Conservation (phyloP, 2,113 vertebrate genomes). For the Paramisgurnus dabryanus region DNA sequence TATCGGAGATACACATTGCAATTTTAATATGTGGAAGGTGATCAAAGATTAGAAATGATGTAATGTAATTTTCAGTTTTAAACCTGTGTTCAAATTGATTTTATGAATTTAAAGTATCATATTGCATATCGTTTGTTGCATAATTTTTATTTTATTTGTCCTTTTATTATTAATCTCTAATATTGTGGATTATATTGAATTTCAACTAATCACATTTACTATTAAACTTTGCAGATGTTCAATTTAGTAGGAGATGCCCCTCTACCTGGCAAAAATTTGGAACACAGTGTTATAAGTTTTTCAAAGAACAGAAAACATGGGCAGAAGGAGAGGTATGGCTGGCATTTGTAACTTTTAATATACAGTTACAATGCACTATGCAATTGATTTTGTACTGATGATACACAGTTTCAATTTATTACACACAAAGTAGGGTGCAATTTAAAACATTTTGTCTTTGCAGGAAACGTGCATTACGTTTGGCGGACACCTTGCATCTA, state of each 20-base stretch:
- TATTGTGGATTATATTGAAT: not conserved
- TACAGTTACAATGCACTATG: not conserved
- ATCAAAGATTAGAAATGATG: no score
- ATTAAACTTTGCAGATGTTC: not conserved
- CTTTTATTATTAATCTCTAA: not conserved
- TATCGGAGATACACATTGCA: no score
- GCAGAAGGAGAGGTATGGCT: constrained; percentile 30
- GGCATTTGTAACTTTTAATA: not conserved
- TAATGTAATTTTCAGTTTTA: no score
- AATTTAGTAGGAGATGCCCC: not conserved
- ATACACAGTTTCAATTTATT: not conserved
- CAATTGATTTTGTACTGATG: no score
- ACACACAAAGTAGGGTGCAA: not conserved
- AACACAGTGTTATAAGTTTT: constrained; percentile 27
- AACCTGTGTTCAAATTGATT: no score
- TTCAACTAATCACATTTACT: not conserved
- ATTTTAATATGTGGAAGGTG: no score
- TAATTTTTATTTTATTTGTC: not conserved
- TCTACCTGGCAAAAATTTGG: not conserved
- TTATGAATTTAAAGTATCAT: no score
- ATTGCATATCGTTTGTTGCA: no score
- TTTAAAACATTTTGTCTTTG: not conserved
- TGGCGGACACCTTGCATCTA: constrained; percentile 32
- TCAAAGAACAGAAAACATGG: not conserved
- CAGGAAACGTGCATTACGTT: not conserved